Percentiles rank a stretch among this genome's conserved stretches.
phyloP scores from a whole-genome alignment of 2,888 invertebrate genomes.

The Agrilus biguttatus region DNA sequence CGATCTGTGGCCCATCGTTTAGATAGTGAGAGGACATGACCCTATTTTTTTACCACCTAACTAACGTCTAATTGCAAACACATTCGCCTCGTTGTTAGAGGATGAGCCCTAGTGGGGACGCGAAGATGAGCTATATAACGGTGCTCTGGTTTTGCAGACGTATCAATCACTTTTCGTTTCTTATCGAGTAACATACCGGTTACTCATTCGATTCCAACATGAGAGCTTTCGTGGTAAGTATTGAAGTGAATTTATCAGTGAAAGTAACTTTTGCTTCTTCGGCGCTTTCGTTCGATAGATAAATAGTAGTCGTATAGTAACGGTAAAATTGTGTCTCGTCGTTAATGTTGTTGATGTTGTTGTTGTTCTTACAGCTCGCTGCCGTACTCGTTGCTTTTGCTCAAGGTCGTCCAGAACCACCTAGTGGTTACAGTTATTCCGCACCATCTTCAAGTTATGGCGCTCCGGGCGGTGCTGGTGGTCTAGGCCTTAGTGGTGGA shows the following conservation, averaged over 20 bases:
- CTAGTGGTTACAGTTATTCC: constrained; percentile 38
- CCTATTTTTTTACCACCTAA: constrained; percentile 23
- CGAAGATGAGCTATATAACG: constrained; percentile 23
- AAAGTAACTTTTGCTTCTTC: background rate
- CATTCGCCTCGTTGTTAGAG: too few species aligned
- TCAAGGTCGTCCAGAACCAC: constrained; percentile 39
- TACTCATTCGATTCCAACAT: constrained; percentile 16
- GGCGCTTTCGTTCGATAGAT: background rate
- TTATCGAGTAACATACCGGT: constrained; percentile 17
- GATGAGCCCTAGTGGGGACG: constrained; percentile 14
- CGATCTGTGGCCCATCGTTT: constrained; percentile 7
- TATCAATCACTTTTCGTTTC: constrained; percentile 19
- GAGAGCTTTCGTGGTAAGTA: constrained; percentile 25
- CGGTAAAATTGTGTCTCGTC: too few species aligned
- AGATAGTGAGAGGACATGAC: constrained; percentile 23
- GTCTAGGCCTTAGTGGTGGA: constrained; percentile 10
- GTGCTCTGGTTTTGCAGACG: constrained; percentile 10
- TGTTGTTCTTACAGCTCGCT: constrained; percentile 15
- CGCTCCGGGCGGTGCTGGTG: constrained; percentile 15
- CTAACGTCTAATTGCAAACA: background rate
- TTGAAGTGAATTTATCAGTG: background rate
- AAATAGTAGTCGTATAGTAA: background rate
- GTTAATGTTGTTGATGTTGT: background rate
- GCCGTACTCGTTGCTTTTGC: constrained; percentile 37
- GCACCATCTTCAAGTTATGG: constrained; percentile 21